Evolutionary conservation across 2,888 invertebrate species (phyloP), one percentile per base, ranked within the genome.

Genomic region (Brachyptera putata): DNA sequence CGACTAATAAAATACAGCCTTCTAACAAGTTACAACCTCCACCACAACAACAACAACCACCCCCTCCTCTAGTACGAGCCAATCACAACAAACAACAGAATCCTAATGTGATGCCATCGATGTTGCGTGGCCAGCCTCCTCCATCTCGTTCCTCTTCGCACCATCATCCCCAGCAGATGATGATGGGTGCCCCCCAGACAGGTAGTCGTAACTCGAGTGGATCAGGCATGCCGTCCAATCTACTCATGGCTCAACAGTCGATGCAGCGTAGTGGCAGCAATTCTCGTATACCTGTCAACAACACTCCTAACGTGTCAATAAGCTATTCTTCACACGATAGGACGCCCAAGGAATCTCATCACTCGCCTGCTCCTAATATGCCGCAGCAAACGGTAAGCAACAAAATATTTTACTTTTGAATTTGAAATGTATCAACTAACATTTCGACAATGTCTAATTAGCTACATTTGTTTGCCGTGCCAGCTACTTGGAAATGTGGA

Each of bases 171-270:
- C 46, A 46, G 24, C 46, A 46, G 21, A 14, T 46, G 46, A 3
- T 80, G 63, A 72, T 79, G 66, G 73, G 78, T 69, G 79, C 82
- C 26, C 79, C 80, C 3, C 76, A 78, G 30, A 70, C 71, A 13
- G 73, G 74, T 65, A n/a, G n/a, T n/a, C n/a, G n/a, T n/a, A n/a
- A n/a, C 73, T 80, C 41, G 75, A 77, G 41, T 73, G 75, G 24
- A 71, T 73, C 77, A 26, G 76, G 75, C 55, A 74, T 76, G 72
- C 77, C 75, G 61, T 75, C 75, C 36, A 76, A 74, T 65, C 77
- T 77, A 74, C 73, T 78, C 18, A 73, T 79, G 73, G 75, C 77
- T 4, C 78, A 78, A 61, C 77, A 77, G 64, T 76, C 77, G 56
- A 73, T 77, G 67, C 74, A 76, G 13, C 69, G 77, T 65, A 73